Evolutionary conservation across 1,140 invertebrate genomes (phyloP).

Genomic region (Linepithema humile): DNA sequence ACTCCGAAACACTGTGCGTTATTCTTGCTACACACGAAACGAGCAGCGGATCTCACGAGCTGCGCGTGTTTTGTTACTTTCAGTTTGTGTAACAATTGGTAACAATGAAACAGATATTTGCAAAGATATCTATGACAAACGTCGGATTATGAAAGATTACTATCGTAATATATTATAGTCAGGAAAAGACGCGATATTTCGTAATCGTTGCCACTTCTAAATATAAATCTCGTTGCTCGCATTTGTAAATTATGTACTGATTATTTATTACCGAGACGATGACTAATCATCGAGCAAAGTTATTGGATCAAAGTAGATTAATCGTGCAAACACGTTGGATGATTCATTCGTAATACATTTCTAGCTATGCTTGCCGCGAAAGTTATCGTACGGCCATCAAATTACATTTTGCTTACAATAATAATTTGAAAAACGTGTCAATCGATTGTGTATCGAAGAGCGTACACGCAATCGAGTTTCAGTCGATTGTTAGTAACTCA

Average conservation of each 20-base stretch:
- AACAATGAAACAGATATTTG: background rate
- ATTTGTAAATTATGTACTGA: background rate
- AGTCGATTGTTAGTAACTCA: background rate
- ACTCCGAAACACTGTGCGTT: background rate
- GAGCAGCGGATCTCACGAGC: background rate
- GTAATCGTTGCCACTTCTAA: background rate
- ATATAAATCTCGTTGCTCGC: background rate
- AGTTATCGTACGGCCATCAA: background rate
- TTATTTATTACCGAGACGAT: background rate
- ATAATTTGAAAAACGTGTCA: background rate
- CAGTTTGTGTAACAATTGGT: no score
- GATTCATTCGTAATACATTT: background rate
- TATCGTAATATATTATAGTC: background rate
- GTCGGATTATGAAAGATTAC: background rate
- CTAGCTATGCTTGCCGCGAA: no score
- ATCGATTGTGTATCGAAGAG: slow-evolving; percentile 8
- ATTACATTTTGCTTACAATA: background rate
- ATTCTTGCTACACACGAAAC: background rate
- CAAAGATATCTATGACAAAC: background rate
- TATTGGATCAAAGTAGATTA: background rate
- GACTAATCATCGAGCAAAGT: background rate
- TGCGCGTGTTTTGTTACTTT: background rate
- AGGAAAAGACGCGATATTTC: background rate
- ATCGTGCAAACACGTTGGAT: background rate
- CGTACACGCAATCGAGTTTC: background rate